Base-by-base conservation (phyloP, 1,140 invertebrate genomes). In the Tetragonula clypearis region DNA sequence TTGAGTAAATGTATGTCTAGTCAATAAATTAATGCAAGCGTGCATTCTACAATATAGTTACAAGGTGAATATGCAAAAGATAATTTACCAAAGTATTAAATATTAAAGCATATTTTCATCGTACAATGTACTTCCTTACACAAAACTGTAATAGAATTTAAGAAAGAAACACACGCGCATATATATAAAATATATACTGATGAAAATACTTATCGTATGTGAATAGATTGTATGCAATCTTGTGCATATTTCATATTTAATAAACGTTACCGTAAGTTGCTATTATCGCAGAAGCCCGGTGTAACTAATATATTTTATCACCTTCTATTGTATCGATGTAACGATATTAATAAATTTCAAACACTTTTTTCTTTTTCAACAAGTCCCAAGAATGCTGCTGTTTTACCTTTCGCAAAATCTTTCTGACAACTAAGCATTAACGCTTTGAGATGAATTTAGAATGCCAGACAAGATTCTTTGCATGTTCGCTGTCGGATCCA, bases 21-120 rank as follows among this genome's bases (percentile, higher is more conserved):
- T 86, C 85, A 86, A 71, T 77, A 60, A 86, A 86, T 56, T 82
- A 77, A 86, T 82, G 73, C 66, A 77, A 77, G 23, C 26, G 35
- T 55, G 55, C 73, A 72, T 6, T 66, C 21, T 8, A 79, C 73
- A 72, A 11, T 66, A 26, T 8, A 79, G 14, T 79, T 55, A 62
- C 26, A 58, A 19, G 55, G 60, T 15, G 23, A 81, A 49, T 49
- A 8, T 19, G 35, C 35, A 62, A 74, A 83, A 66, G 35, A 77
- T 53, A 58, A 62, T 76, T 85, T 76, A 82, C 79, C 84, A 76
- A 76, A 85, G 79, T 75, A 85, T 85, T 82, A 35, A 58, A 82
- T 62, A 21, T 17, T 76, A 53, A 73, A 82, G n/a, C 35, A 26
- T 62, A 82, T 76, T 68, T 82, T 69, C 30, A 81, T 74, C 60